Base-by-base conservation (phyloP, 2,888 invertebrate species). In the Acleris holmiana region DNA sequence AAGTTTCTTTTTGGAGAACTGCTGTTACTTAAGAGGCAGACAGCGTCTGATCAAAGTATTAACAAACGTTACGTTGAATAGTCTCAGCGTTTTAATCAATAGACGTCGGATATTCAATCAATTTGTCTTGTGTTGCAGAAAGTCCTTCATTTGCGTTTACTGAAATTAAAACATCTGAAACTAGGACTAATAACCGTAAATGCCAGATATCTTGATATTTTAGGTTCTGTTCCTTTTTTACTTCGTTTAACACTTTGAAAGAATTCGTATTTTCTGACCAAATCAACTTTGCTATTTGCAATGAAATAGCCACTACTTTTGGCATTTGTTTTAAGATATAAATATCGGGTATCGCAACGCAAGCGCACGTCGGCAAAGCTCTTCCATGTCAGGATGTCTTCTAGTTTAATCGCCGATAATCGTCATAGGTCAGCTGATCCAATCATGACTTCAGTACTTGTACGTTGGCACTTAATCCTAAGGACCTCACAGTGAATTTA, bases 71-170 rank as follows among this genome's bases (percentile, higher is more conserved):
- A 58, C 46, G 44, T 51, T 57, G 13, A 25, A 50, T 21, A 25
- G 49, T 50, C 56, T 53, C 21, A 53, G 17, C 35, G 18, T 40
- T 57, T 51, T 7, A 58, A 53, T 63, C 50, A 35, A 56, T 62
- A 51, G 46, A 41, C 51, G 46, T 58, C 21, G 40, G n/a, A 41
- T 23, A 53, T 64, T 64, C 47, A 53, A 63, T 58, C 47, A 63
- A 58, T 40, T 58, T 47, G 63, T 19, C 41, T 46, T 21, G 40
- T 48, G 53, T 63, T 48, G 21, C 47, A 51, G 40, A 58, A 41
- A 57, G 40, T 57, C 23, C 47, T 57, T 63, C 35, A 46, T 35
- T 46, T 48, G 19, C 4, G 55, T 56, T 29, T 41, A 49, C 41
- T 53, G 21, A 18, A 29, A 47, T 29, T 8, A 25, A 46, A 17